Conservation (phyloP, 2,888 invertebrate species). For the Chesias legatella region DNA sequence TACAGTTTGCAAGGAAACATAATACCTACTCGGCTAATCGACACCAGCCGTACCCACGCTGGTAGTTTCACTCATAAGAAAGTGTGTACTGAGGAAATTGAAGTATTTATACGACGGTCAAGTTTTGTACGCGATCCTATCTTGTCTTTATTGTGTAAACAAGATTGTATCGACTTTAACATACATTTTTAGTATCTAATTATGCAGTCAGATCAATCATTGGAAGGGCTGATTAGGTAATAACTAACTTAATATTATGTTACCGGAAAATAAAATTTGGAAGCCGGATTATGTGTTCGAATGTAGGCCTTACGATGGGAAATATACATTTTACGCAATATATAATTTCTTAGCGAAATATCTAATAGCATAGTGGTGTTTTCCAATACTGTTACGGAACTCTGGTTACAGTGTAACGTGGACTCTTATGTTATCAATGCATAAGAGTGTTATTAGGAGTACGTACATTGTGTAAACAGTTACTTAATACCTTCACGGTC, state of each 20-base stretch:
- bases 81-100: constrained; percentile 45
- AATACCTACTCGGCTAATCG: constrained; percentile 48
- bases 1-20: constrained; percentile 41
- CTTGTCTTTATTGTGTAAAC: constrained; percentile 19
- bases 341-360: neutral
- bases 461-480: constrained; percentile 39
- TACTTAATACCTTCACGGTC: constrained; percentile 52
- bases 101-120: constrained; percentile 27
- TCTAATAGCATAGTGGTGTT: constrained; percentile 8
- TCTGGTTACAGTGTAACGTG: constrained; percentile 19
- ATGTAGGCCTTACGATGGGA: constrained; percentile 15
- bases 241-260: constrained; percentile 15
- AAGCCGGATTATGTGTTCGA: constrained; percentile 19
- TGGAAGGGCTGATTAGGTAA: constrained; percentile 26
- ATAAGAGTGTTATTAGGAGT: constrained; percentile 25
- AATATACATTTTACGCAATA: neutral
- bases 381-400: constrained; percentile 8
- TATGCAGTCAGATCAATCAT: constrained; percentile 7
- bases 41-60: constrained; percentile 39
- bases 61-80: constrained; percentile 62
- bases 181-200: constrained; percentile 7
- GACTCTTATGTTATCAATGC: constrained; percentile 16
- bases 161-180: constrained; percentile 3
- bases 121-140: constrained; percentile 20
- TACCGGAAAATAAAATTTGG: constrained; percentile 14